Evolutionary conservation across 2,797 vertebrate genomes (phyloP).

Genomic region (Pyrocephalus nanus): DNA sequence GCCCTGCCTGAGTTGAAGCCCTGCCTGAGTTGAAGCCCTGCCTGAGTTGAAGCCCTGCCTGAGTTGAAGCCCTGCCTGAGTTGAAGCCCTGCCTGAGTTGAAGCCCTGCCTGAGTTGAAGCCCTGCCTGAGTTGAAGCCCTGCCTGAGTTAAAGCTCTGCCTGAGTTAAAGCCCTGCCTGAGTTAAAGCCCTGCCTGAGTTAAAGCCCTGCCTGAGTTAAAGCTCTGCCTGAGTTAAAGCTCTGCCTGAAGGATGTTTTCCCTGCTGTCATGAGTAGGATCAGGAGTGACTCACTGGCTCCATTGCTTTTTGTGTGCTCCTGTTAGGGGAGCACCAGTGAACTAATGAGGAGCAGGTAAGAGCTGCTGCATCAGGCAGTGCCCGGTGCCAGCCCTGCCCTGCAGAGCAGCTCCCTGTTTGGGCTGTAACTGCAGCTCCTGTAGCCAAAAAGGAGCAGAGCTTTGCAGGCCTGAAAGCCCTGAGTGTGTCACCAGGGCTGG

Average conservation of each 20-base stretch:
- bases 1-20: not conserved
- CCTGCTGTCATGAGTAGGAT: not conserved
- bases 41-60: not conserved
- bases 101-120: not conserved
- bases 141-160: no score
- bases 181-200: not conserved
- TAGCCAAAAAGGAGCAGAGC: not conserved
- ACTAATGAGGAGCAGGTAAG: not conserved
- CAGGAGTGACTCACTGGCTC: slow-evolving; percentile 1
- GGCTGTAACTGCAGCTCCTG: not conserved
- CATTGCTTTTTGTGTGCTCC: not conserved
- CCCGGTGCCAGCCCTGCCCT: not conserved
- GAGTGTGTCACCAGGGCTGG: not conserved
- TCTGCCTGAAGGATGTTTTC: not conserved
- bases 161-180: not conserved
- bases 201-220: not conserved
- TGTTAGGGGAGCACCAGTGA: not conserved
- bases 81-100: not conserved
- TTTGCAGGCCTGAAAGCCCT: not conserved
- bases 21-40: no score
- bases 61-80: not conserved
- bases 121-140: not conserved
- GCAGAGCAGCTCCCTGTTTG: accelerated
- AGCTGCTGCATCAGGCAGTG: not conserved
- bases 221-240: not conserved